phyloP scores from a whole-genome alignment of 2,888 invertebrate species.

The Isotomurus palustris region DNA sequence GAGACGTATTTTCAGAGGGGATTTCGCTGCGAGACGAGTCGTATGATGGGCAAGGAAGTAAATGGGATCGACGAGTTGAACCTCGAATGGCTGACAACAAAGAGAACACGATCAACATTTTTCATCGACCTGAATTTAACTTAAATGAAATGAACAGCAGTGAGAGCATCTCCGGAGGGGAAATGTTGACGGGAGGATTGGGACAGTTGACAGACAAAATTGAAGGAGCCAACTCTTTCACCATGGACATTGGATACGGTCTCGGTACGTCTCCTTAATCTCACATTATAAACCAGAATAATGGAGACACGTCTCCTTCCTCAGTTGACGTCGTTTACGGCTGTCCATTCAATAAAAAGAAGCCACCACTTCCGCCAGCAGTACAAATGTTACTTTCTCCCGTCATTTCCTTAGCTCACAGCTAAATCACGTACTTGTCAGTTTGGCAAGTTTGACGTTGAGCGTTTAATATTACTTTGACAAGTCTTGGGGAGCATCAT shows the following conservation, averaged over 20 bases:
- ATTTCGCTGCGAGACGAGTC: constrained; percentile 43
- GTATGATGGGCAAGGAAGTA: constrained; percentile 42
- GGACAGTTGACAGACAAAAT: constrained; percentile 44
- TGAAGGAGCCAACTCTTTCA: constrained; percentile 43
- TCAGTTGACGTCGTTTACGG: neutral
- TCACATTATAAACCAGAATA: neutral
- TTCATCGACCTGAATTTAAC: constrained; percentile 17
- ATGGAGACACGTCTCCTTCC: neutral
- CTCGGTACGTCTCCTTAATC: constrained; percentile 26
- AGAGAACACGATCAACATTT: constrained; percentile 25
- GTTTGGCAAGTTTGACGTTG: constrained; percentile 13
- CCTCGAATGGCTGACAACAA: constrained; percentile 18
- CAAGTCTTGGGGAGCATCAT: too few relatives aligned
- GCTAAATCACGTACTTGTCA: constrained; percentile 15
- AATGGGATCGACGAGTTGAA: constrained; percentile 39
- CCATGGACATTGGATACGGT: constrained; percentile 45
- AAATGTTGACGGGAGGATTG: constrained; percentile 33
- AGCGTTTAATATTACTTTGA: too few relatives aligned
- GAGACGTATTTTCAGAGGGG: constrained; percentile 41
- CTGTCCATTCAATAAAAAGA: neutral
- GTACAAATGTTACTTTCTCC: constrained; percentile 1
- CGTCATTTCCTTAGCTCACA: neutral
- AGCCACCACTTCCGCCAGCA: neutral
- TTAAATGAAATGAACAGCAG: constrained; percentile 13
- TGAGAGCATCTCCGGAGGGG: constrained; percentile 1